These are phyloP conservation scores for Hypercompe scribonia DNA, from an alignment of 2,888 invertebrate genomes.

Conservation along the genomic window DNA sequence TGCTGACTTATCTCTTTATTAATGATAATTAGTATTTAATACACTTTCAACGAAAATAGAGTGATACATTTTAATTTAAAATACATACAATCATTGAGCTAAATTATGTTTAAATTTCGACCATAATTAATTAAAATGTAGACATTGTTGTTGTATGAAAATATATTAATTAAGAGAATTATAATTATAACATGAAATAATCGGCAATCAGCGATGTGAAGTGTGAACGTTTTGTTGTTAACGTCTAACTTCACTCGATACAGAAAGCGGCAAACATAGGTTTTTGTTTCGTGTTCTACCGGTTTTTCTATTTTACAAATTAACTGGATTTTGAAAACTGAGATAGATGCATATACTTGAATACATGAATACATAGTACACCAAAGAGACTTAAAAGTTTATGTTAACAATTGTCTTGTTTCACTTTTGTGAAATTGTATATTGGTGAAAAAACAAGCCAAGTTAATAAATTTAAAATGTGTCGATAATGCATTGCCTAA, in stretches of 20 bases:
- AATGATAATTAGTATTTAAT: constrained; percentile 31
- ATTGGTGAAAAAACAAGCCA: too few relatives aligned
- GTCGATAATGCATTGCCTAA: too few relatives aligned
- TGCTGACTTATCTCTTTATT: constrained; percentile 36
- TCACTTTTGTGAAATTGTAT: too few relatives aligned
- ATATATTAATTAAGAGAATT: neutral
- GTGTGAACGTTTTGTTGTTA: neutral
- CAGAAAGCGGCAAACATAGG: neutral
- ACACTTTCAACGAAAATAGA: constrained; percentile 27
- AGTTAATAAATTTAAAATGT: neutral
- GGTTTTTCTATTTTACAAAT: neutral
- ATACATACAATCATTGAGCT: neutral
- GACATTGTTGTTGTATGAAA: neutral
- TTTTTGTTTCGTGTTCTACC: neutral
- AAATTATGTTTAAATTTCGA: neutral
- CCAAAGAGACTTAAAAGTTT: neutral
- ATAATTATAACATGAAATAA: neutral
- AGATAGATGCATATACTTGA: neutral
- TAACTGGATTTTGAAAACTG: neutral
- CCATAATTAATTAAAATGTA: neutral
- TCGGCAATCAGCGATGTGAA: neutral
- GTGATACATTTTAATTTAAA: constrained; percentile 28
- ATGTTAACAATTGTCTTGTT: neutral
- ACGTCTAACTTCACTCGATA: neutral
- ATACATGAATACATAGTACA: neutral